Base-by-base conservation (phyloP, 23 tunicate genomes). In the Oikopleura dioica region DNA sequence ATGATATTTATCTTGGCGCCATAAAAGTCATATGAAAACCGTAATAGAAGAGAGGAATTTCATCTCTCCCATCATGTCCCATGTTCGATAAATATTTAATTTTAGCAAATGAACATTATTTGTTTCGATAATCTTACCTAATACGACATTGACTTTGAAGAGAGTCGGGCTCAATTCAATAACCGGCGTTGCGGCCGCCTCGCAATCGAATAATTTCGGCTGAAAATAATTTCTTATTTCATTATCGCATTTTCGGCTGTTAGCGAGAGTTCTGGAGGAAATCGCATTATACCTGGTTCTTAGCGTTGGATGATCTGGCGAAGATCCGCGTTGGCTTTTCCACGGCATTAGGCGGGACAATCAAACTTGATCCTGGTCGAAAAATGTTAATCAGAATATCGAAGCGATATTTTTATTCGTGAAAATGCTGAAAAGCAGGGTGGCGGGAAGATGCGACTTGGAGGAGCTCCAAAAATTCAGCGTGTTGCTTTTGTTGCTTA, bases 171-270 rank as follows among this genome's bases (percentile, higher is more conserved):
- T 12, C 4, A 63, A 63, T 63, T 63, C 72, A 63, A 63, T 63
- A 2, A 63, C 33, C 26, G 16, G 16, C 26, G 72, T 12, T 2
- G 33, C 30, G 32, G 2, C 2, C 4, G 29, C 16, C 33, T 63
- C 72, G 16, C 72, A 23, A 63, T 63, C 72, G 30, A 63, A 12
- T 63, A 63, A 63, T 28, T 63, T 63, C 26, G 26, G 72, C 72
- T 63, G 16, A 21, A 16, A 63, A 16, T 63, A 28, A 63, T 23
- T 63, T 63, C 33, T 63, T 23, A 2, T 28, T 24, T 63, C 16
- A 44, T 44, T 9, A 44, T 44, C 55, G 55, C 55, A 44, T 44
- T 44, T 44, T 44, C 16, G 55, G n/a, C n/a, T n/a, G n/a, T n/a
- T n/a, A n/a, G n/a, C n/a, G n/a, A n/a, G n/a, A n/a, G n/a, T n/a